These are phyloP conservation scores for Phataginus tetradactyla DNA, from an alignment of 2,797 vertebrate species.

Conservation along the genomic window DNA sequence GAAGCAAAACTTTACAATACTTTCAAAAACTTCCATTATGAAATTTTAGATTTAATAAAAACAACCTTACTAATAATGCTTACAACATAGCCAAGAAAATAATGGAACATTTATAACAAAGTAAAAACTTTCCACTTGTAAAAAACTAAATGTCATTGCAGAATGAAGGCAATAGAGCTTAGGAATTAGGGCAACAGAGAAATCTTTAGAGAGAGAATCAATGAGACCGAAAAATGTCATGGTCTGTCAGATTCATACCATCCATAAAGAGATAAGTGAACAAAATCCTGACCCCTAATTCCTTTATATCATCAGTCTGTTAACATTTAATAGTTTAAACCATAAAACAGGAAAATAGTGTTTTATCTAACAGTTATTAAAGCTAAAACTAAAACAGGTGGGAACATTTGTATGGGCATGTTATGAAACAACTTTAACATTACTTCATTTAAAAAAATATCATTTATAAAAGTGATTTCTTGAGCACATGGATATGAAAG, in stretches of 20 bases:
- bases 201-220: constrained; percentile 66
- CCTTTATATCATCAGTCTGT: constrained; percentile 31
- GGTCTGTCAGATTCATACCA: constrained; percentile 45
- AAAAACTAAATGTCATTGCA: constrained; percentile 58
- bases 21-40: background rate
- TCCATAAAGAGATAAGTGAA: constrained; percentile 40
- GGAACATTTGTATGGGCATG: background rate
- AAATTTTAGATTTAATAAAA: constrained; percentile 32
- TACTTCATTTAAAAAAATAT: background rate
- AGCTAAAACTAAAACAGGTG: background rate
- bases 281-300: constrained; percentile 52
- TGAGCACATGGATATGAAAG: background rate
- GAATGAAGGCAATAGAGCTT: constrained; percentile 44
- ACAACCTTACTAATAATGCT: background rate
- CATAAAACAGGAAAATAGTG: background rate
- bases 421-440: background rate
- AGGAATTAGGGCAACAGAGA: constrained; percentile 46
- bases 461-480: background rate
- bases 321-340: constrained; percentile 63
- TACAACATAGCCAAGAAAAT: constrained; percentile 10
- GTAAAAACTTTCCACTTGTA: constrained; percentile 44
- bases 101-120: constrained; percentile 32
- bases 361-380: constrained; percentile 36
- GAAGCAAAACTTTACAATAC: background rate
- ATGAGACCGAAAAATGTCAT: constrained; percentile 2